Evolutionary conservation across 2,797 vertebrate species (phyloP).

Genomic region (Melanotaenia trifasciata): DNA sequence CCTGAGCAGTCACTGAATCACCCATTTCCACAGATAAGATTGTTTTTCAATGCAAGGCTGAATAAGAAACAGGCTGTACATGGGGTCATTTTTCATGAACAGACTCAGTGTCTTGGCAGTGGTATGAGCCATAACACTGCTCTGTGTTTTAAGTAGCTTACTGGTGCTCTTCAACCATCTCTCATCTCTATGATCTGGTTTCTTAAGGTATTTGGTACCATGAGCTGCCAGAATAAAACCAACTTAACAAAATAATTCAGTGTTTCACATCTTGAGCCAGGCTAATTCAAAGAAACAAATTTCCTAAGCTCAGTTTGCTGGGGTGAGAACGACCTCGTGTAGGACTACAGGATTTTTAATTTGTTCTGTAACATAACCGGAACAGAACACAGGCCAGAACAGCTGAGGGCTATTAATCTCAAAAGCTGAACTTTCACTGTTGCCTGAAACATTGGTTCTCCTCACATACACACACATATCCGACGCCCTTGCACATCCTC

Average conservation of each 20-base stretch:
- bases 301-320: conserved; percentile 24
- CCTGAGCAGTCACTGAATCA: background rate
- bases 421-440: conserved; percentile 62
- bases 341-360: conserved; percentile 74
- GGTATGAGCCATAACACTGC: background rate
- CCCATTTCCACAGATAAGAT: background rate
- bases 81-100: background rate
- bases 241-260: background rate
- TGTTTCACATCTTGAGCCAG: conserved; percentile 31
- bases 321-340: conserved; percentile 41
- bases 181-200: conserved; percentile 1
- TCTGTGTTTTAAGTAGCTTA: background rate
- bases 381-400: conserved; percentile 57
- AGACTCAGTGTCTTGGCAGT: background rate
- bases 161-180: background rate
- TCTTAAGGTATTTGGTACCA: background rate
- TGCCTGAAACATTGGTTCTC: conserved; percentile 45
- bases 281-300: conserved; percentile 38
- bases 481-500: conserved; percentile 25
- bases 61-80: background rate
- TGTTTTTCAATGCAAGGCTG: background rate
- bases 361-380: conserved; percentile 71
- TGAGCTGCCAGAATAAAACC: background rate
- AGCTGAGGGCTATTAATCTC: conserved; percentile 69
- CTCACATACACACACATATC: conserved; percentile 15